Percentiles rank a stretch among this genome's conserved stretches.
These are phyloP conservation scores for Cyprinella venusta DNA, from an alignment of 2,797 vertebrate species.

Conservation along the genomic window DNA sequence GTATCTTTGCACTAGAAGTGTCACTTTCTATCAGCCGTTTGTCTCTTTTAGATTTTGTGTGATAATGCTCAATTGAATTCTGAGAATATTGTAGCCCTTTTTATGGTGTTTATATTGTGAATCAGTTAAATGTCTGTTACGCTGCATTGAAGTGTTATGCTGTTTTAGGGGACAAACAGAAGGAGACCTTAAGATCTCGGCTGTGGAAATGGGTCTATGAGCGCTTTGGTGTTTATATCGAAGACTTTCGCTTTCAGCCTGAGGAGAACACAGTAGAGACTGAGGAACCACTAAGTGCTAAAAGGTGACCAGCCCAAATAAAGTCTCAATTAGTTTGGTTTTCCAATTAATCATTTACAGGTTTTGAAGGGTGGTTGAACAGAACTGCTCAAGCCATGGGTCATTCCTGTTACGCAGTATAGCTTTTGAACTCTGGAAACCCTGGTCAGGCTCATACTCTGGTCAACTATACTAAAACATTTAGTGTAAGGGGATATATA, in stretches of 20 bases:
- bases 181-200: slow-evolving; percentile 78
- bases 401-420: too few relatives aligned
- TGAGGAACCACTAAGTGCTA: slow-evolving; percentile 90
- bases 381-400: background rate
- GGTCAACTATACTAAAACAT: too few relatives aligned
- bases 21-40: background rate
- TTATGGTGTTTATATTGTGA: background rate
- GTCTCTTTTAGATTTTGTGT: background rate
- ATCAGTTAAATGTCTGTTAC: background rate
- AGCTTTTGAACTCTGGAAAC: too few relatives aligned
- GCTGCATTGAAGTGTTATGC: background rate
- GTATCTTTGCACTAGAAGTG: background rate
- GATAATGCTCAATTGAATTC: background rate
- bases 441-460: too few relatives aligned
- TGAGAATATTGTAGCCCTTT: background rate
- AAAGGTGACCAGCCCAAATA: slow-evolving; percentile 76
- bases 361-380: background rate
- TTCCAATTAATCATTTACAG: slow-evolving; percentile 4
- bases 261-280: slow-evolving; percentile 88
- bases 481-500: too few relatives aligned
- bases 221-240: slow-evolving; percentile 86
- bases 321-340: background rate
- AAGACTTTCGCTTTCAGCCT: slow-evolving; percentile 93
- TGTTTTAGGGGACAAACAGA: slow-evolving; percentile 79
- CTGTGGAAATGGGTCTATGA: slow-evolving; percentile 88